Conservation (phyloP, 2,113 vertebrate species). For the Serinus canaria region DNA sequence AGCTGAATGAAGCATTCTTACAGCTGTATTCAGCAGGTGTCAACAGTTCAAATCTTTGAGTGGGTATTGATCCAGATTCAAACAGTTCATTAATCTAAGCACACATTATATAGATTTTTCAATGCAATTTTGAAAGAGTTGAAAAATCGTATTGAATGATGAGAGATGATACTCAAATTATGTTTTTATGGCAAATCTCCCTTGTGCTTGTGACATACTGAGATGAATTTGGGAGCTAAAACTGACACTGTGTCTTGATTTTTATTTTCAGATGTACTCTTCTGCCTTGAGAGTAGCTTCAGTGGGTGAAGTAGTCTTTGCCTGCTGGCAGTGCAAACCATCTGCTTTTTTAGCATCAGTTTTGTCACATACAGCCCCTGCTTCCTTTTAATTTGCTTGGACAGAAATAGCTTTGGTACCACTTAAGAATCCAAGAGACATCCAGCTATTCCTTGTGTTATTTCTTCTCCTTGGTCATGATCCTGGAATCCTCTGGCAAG, state of each 20-base stretch:
- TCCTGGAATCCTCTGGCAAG: not conserved
- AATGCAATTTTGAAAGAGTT: constrained; percentile 77
- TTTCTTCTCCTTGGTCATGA: not conserved
- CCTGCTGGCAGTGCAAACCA: not conserved
- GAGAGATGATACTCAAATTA: constrained; percentile 80
- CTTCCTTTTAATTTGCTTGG: not conserved
- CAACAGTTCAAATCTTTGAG: constrained; percentile 74
- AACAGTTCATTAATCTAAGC: constrained; percentile 86
- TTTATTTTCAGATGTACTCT: constrained; percentile 29
- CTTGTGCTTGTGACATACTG: constrained; percentile 22
- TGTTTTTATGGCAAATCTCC: constrained; percentile 69
- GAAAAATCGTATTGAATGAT: constrained; percentile 82
- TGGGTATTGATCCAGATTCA: constrained; percentile 79
- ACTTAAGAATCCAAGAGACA: not conserved
- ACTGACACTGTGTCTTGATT: not conserved
- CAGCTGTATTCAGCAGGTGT: constrained; percentile 77
- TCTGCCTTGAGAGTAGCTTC: constrained; percentile 9
- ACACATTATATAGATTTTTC: constrained; percentile 83
- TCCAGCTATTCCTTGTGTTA: not conserved
- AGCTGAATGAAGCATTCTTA: constrained; percentile 65
- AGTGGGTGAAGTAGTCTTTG: not conserved
- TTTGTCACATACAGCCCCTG: not conserved
- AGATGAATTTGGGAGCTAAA: not conserved
- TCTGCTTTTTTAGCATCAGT: not conserved
- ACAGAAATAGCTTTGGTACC: not conserved